Conservation (phyloP, 2,797 vertebrate species). For the Pyrocephalus nanus region DNA sequence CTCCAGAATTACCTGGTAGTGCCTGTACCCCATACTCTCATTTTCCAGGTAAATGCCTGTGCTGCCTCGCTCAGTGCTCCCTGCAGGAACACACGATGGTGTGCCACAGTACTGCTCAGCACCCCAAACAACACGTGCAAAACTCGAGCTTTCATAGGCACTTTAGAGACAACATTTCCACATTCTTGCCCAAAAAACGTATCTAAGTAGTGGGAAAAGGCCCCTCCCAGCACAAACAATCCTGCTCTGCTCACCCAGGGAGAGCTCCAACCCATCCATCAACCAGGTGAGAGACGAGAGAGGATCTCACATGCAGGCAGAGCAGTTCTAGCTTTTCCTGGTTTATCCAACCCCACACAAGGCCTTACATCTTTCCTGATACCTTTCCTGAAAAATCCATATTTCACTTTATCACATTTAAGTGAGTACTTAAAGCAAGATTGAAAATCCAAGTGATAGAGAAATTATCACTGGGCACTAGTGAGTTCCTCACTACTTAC, state of each 20-base stretch:
- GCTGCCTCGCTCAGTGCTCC: background rate
- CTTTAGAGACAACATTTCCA: background rate
- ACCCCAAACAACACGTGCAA: background rate
- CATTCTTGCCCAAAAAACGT: background rate
- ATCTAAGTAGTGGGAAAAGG: background rate
- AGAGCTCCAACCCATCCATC: background rate
- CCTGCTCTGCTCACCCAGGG: background rate
- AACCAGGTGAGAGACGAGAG: background rate
- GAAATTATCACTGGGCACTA: background rate
- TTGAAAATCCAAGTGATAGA: background rate
- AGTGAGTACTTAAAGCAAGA: background rate
- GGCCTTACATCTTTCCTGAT: background rate
- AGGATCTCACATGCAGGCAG: background rate
- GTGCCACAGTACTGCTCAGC: background rate
- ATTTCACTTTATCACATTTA: background rate
- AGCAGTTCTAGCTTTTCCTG: background rate
- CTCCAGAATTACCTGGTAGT: background rate
- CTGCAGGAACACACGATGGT: accelerated
- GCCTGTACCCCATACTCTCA: accelerated
- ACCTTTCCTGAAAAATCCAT: background rate
- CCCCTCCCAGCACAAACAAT: background rate
- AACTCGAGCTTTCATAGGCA: background rate
- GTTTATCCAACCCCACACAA: background rate
- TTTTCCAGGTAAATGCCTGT: background rate
- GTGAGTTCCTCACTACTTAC: background rate